Base-by-base conservation (phyloP, 2,113 vertebrate species). In the Podiceps cristatus region DNA sequence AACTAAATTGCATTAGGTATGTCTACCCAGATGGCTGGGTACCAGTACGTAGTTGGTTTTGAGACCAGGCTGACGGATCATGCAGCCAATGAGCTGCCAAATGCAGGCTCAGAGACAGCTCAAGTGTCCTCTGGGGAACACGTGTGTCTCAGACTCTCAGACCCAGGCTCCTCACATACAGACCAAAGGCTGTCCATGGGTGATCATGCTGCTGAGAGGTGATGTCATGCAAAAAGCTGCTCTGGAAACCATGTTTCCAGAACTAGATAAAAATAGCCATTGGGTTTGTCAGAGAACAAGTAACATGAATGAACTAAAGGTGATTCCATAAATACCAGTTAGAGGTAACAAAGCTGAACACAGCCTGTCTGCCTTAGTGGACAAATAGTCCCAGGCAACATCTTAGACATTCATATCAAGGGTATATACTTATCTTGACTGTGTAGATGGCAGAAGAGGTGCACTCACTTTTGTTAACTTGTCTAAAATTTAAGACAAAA, bases 1-100 rank as follows among this genome's bases (percentile, higher is more conserved):
- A 95, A 95, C 88, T 86, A 91, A 88, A 88, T 77, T 56, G 35
- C 40, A 63, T 62, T 71, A 69, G 29, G 4, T 88, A 59, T 56
- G 18, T 40, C 63, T 77, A 77, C 68, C 31, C 83, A 91, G 47
- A 86, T 71, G 86, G 72, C 63, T 89, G 71, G 19, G 25, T 81
- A 92, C 33, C 67, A 94, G 64, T n/a, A 59, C 45, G 14, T 5
- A 56, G 44, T 2, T 88, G 50, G 1, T 95, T 96, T 73, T 77
- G 28, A 86, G 42, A 95, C 25, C 42, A 91, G 31, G 23, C 19
- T 86, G 79, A 42, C 58, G 42, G 86, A 53, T 45, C 72, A 9
- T 18, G 52, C 63, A 77, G 16, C 22, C 68, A 71, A 14, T 59
- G 50, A 86, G 13, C 24, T 80, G 72, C 44, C 35, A 79, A 93